phyloP scores from a whole-genome alignment of 2,113 vertebrate species.

The Aix galericulata region DNA sequence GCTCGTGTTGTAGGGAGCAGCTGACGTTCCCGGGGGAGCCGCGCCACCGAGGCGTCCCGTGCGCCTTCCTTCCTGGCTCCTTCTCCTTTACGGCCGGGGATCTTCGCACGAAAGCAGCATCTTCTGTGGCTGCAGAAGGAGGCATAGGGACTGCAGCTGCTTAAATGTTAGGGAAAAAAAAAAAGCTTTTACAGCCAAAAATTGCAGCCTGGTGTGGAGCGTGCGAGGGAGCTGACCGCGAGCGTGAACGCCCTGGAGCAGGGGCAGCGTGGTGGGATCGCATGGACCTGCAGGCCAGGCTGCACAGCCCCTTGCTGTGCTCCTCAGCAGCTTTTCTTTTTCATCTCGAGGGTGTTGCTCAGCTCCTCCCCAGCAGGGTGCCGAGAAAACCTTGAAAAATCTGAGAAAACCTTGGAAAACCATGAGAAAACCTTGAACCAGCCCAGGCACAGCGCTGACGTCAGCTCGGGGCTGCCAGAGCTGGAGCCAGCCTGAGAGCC shows the following conservation, averaged over 20 bases:
- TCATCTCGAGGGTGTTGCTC: rapidly evolving
- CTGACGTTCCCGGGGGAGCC: background rate
- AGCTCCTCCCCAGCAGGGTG: background rate
- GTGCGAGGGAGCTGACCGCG: background rate
- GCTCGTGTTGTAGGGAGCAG: background rate
- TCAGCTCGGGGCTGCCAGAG: background rate
- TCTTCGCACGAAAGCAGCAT: background rate
- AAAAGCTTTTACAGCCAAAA: background rate
- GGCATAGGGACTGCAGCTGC: background rate
- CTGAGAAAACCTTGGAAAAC: too few relatives aligned
- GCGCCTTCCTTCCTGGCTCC: background rate
- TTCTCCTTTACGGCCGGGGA: background rate
- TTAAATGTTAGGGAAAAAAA: background rate
- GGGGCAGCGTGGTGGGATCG: background rate
- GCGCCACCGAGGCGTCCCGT: background rate
- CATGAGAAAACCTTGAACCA: too few relatives aligned
- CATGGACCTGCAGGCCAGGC: background rate
- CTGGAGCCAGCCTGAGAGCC: background rate
- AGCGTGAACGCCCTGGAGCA: background rate
- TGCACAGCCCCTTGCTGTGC: too few relatives aligned
- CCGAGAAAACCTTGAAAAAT: too few relatives aligned
- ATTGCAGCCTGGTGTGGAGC: background rate
- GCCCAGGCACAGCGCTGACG: background rate
- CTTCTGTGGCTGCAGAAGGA: background rate
- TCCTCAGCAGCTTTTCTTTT: background rate